A percentile compares a stretch with the other conserved stretches of the same genome.
Evolutionary conservation across 2,888 invertebrate species (phyloP).

Genomic region (Serripes groenlandicus): DNA sequence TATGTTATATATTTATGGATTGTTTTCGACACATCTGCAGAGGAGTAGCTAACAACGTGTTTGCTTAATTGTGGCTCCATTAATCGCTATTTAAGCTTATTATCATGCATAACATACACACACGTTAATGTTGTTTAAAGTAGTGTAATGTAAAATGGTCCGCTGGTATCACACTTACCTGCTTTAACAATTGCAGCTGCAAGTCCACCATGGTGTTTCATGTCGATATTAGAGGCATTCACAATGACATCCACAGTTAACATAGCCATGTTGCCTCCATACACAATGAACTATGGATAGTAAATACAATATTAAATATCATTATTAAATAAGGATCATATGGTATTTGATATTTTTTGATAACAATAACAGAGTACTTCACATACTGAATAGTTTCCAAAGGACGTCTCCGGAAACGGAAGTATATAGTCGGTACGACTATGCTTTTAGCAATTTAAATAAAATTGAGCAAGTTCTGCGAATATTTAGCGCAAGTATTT

Average conservation of each 20-base stretch:
- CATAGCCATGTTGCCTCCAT: conserved; percentile 62
- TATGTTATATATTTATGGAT: no score
- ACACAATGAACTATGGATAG: conserved; percentile 49
- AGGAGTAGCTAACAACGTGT: background rate
- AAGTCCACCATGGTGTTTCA: conserved; percentile 63
- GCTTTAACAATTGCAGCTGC: conserved; percentile 58
- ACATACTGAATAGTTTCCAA: background rate
- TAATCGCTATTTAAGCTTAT: background rate
- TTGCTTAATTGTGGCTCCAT: background rate
- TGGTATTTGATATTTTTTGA: background rate
- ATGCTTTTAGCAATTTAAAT: no score
- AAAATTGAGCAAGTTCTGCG: no score
- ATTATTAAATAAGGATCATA: background rate
- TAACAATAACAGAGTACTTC: background rate
- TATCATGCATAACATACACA: no score
- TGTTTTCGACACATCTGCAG: no score
- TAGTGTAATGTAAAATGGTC: no score
- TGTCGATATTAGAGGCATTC: conserved; percentile 64
- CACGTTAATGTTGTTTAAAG: no score
- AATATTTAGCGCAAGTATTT: no score
- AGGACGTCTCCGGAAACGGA: background rate
- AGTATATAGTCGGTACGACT: no score
- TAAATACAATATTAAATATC: background rate
- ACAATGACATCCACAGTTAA: conserved; percentile 66
- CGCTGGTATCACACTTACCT: conserved; percentile 54